Evolutionary conservation across 2,888 invertebrate species (phyloP), one percentile per base, ranked within the genome.

Genomic region (Ptilodon capucinus): DNA sequence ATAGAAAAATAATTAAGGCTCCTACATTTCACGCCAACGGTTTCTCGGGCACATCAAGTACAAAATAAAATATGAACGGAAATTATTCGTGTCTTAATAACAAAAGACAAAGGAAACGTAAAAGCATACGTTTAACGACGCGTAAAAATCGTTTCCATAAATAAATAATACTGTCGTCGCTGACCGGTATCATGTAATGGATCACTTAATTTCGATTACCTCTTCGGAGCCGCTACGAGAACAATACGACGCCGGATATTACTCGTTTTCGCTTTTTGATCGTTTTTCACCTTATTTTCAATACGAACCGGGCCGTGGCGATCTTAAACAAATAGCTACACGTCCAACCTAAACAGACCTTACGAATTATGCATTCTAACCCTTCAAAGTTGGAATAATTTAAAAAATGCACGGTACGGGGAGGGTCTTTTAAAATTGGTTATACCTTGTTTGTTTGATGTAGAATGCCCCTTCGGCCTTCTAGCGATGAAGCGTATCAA

Each of bases 171-270:
- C 81, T 75, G 67, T 74, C 72, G 74, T 73, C 60, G 60, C 61
- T 67, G 68, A 71, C 81, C 79, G 77, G 84, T 86, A 86, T 86
- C 87, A 79, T 81, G 84, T 82, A 85, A 88, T 87, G 87, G 88
- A 88, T 90, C 90, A 85, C 90, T 89, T 88, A 88, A 86, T 89
- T 88, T 86, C 86, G 87, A 88, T 87, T 86, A 88, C 80, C 79
- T 72, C 70, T 62, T 68, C 79, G 76, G 76, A 74, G 74, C 71
- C 56, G 63, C 71, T 71, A 73, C 64, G 71, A 74, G 79, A 86
- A 89, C 89, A 88, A 88, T 88, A 82, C 80, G 62, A 67, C 74
- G 67, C 87, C 85, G 90, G 89, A 89, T 84, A 89, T 89, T 89
- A 85, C 82, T 84, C 78, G 83, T 85, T 87, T 86, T 81, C 75